Conservation (phyloP, 2,113 vertebrate species). For the Phainopepla nitens region DNA sequence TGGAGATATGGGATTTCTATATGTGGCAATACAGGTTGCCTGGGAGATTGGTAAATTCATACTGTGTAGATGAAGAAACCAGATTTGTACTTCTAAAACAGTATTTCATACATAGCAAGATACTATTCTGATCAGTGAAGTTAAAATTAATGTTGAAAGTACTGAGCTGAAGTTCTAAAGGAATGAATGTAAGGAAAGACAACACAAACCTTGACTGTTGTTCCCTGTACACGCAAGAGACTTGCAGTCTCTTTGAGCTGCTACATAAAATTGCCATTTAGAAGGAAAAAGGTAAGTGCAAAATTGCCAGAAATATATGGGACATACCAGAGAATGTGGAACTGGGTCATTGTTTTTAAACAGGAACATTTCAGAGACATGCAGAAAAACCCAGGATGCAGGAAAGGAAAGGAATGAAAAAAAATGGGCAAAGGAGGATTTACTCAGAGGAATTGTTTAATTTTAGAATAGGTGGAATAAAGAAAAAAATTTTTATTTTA, state of each 20-base stretch:
- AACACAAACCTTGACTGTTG: neutral
- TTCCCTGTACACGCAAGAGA: neutral
- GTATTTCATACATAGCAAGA: neutral
- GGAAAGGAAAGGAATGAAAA: neutral
- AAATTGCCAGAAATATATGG: neutral
- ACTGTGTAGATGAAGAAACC: neutral
- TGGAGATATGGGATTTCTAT: neutral
- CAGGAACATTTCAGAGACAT: neutral
- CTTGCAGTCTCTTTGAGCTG: neutral
- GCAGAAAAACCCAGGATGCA: neutral
- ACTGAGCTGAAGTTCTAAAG: neutral
- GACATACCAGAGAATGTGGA: neutral
- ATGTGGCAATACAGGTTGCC: neutral
- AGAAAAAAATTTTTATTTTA: neutral
- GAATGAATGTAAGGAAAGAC: neutral
- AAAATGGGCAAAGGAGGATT: neutral
- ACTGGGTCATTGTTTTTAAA: neutral
- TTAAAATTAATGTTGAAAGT: slow-evolving; percentile 16
- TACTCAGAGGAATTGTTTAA: neutral
- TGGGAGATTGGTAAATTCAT: slow-evolving; percentile 3
- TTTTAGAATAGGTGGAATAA: neutral
- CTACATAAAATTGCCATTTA: neutral
- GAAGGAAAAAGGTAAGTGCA: neutral
- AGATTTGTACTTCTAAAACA: slow-evolving; percentile 1
- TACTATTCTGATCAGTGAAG: slow-evolving; percentile 3